phyloP scores from a whole-genome alignment of 2,888 invertebrate species.

The Venusia cambrica region DNA sequence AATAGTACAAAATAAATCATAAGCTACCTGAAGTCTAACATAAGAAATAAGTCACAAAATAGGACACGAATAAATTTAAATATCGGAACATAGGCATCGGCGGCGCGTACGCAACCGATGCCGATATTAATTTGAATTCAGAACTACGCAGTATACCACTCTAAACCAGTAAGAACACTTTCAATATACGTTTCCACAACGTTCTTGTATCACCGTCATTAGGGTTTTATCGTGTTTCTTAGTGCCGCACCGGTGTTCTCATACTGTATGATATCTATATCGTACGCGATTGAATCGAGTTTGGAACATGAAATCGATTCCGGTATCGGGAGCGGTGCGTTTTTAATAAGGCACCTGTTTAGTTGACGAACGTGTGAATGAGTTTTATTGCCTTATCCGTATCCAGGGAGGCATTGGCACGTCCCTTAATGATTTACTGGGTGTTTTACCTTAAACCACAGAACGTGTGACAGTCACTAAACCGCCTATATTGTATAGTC shows the following conservation, averaged over 20 bases:
- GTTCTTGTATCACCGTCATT: no score
- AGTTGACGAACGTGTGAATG: conserved; percentile 79
- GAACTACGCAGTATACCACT: conserved; percentile 27
- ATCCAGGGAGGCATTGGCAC: conserved; percentile 59
- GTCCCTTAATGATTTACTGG: conserved; percentile 68
- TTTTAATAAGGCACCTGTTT: conserved; percentile 77
- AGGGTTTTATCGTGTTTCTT: no score
- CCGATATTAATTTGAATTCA: conserved; percentile 59
- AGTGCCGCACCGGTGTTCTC: no score
- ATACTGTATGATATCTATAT: conserved; percentile 3
- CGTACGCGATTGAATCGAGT: conserved; percentile 38
- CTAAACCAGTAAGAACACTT: background rate
- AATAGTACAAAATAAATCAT: conserved; percentile 57
- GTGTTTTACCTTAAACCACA: conserved; percentile 25
- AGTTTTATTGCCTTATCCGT: conserved; percentile 75
- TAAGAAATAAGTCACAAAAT: conserved; percentile 56
- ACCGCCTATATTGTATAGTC: conserved; percentile 12
- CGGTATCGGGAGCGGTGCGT: conserved; percentile 42
- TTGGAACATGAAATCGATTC: conserved; percentile 52
- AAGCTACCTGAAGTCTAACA: conserved; percentile 51
- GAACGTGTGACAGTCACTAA: conserved; percentile 6
- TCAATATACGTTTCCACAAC: background rate
- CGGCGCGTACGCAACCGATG: conserved; percentile 53
- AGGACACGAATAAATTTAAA: conserved; percentile 63
- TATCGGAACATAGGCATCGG: conserved; percentile 41